Evolutionary conservation across 2,888 invertebrate genomes (phyloP).

Genomic region (Ichneumon xanthorius): DNA sequence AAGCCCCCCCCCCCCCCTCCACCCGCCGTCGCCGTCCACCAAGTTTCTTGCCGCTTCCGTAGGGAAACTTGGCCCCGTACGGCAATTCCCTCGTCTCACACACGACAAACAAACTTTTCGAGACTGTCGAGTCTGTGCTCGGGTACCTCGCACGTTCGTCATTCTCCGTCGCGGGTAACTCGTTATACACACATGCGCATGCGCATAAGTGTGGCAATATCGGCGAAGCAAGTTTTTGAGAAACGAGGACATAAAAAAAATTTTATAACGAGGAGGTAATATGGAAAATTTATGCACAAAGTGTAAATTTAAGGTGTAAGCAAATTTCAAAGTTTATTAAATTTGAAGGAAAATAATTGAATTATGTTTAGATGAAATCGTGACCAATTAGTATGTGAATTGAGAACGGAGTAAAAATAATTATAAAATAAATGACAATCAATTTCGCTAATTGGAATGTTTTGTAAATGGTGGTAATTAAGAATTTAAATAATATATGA

Average conservation of each 20-base stretch:
- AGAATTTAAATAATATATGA: neutral
- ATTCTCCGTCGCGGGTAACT: constrained; percentile 39
- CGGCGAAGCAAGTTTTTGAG: neutral
- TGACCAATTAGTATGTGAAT: neutral
- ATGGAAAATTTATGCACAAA: neutral
- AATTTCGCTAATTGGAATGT: constrained; percentile 43
- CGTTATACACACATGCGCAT: neutral
- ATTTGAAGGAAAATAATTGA: no score
- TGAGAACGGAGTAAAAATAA: neutral
- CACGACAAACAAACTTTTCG: constrained; percentile 53
- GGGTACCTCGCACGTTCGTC: constrained; percentile 37
- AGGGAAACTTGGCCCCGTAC: constrained; percentile 54
- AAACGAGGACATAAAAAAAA: neutral
- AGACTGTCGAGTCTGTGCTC: constrained; percentile 28
- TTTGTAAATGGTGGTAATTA: neutral
- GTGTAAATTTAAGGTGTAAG: neutral
- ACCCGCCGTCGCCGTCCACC: neutral
- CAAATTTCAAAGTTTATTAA: no score
- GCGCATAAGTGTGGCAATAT: neutral
- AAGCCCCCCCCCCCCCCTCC: no score
- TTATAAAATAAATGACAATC: neutral
- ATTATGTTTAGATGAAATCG: neutral
- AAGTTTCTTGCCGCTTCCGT: constrained; percentile 12
- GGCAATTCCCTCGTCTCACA: constrained; percentile 54
- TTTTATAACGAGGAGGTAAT: neutral